A percentile compares a stretch with the other conserved stretches of the same genome.
Evolutionary conservation across 2,113 vertebrate genomes (phyloP).

Genomic region (Todiramphus saurophagus): DNA sequence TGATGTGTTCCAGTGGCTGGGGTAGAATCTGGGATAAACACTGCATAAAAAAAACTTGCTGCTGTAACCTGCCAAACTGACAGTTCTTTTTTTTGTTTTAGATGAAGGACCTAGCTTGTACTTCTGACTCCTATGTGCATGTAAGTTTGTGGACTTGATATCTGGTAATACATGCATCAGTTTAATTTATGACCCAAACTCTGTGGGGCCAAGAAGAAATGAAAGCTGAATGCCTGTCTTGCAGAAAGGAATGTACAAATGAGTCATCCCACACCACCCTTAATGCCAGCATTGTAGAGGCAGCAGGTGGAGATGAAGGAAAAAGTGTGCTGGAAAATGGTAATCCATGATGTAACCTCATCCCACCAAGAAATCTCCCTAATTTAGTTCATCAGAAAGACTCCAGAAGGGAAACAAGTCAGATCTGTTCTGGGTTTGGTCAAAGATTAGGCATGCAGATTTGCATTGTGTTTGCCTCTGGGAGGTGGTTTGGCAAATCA

Average conservation of each 20-base stretch:
- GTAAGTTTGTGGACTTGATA: neutral
- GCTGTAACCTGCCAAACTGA: neutral
- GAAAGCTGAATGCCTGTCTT: neutral
- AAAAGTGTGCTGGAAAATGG: conserved; percentile 15
- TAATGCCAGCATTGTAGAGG: neutral
- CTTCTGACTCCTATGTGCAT: conserved; percentile 24
- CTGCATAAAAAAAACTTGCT: neutral
- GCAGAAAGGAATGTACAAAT: conserved; percentile 24
- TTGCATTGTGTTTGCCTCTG: neutral
- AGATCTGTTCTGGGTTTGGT: neutral
- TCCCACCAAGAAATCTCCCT: neutral
- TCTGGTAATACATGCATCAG: neutral
- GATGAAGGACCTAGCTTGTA: conserved; percentile 41
- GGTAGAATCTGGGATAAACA: neutral
- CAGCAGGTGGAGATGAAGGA: conserved; percentile 49
- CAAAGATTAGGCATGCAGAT: neutral
- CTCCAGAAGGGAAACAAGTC: neutral
- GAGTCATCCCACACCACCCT: neutral
- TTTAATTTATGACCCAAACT: neutral
- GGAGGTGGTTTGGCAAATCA: neutral
- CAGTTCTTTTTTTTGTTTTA: neutral
- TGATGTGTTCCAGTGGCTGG: neutral
- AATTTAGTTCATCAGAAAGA: neutral
- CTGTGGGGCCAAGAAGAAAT: neutral
- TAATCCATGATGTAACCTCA: neutral